A percentile compares a stretch with the other conserved stretches of the same genome.
Evolutionary conservation across 2,797 vertebrate genomes (phyloP).

Genomic region (Kryptolebias ocellatus): DNA sequence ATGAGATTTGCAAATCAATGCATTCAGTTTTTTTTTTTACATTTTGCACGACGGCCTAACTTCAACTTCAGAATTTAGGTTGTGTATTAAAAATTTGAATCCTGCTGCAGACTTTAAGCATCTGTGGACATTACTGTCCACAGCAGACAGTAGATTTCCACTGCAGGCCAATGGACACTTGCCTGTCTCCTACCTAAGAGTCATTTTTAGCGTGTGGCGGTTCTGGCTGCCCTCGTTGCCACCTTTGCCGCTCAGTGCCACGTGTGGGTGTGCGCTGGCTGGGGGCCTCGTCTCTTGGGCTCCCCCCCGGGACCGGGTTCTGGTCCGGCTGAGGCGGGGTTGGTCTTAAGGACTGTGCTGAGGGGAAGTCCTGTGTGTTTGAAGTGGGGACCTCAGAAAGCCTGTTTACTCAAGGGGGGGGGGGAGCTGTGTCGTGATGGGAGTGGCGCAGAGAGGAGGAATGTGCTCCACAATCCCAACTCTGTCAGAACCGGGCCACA

Average conservation of each 20-base stretch:
- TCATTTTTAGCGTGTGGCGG: conserved; percentile 76
- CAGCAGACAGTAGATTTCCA: conserved; percentile 74
- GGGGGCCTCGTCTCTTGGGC: conserved; percentile 41
- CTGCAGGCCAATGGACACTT: conserved; percentile 50
- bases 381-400: conserved; percentile 80
- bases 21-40: too few species aligned
- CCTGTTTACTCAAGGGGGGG: conserved; percentile 78
- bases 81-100: too few species aligned
- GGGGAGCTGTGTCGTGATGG: conserved; percentile 69
- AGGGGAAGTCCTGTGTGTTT: conserved; percentile 82
- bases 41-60: too few species aligned
- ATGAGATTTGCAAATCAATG: too few species aligned
- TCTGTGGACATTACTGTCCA: conserved; percentile 14
- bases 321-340: conserved; percentile 43
- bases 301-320: conserved; percentile 57
- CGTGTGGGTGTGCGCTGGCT: conserved; percentile 61
- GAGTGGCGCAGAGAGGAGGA: conserved; percentile 68
- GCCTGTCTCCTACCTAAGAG: conserved; percentile 65
- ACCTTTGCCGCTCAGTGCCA: conserved; percentile 70
- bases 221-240: conserved; percentile 54
- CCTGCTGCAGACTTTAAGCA: too few species aligned
- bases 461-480: conserved; percentile 81
- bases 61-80: too few species aligned
- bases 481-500: conserved; percentile 73
- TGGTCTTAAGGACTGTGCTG: conserved; percentile 58